These are phyloP conservation scores for Mechanitis messenoides DNA, from an alignment of 2,888 invertebrate genomes.

Conservation along the genomic window DNA sequence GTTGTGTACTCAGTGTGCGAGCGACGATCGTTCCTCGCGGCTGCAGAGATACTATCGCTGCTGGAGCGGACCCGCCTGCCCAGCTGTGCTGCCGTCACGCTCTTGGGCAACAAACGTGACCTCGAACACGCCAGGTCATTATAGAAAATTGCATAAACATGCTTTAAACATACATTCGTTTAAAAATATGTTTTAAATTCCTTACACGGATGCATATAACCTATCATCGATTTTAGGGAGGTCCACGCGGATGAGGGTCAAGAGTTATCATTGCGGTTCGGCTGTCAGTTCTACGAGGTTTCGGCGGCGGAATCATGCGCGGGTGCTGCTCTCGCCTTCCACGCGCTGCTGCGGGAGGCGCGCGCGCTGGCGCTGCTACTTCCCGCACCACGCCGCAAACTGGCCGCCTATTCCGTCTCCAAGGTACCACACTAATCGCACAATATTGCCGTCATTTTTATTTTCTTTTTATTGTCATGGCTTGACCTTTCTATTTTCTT, in stretches of 20 bases:
- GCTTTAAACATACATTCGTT: not conserved
- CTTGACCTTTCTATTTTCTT: slow-evolving; percentile 40
- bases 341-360: slow-evolving; percentile 83
- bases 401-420: slow-evolving; percentile 86
- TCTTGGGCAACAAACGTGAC: slow-evolving; percentile 89
- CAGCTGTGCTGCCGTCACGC: slow-evolving; percentile 83
- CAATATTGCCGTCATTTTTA: not conserved
- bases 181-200: not conserved
- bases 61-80: slow-evolving; percentile 83
- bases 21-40: slow-evolving; percentile 76
- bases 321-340: slow-evolving; percentile 87
- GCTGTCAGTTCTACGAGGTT: slow-evolving; percentile 86
- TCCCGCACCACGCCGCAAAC: slow-evolving; percentile 81
- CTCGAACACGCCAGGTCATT: slow-evolving; percentile 85
- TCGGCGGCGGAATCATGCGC: slow-evolving; percentile 89
- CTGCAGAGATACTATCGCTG: slow-evolving; percentile 82
- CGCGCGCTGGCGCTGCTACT: slow-evolving; percentile 82
- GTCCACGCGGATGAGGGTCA: slow-evolving; percentile 88
- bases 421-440: slow-evolving; percentile 70
- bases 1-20: slow-evolving; percentile 85
- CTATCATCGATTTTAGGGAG: slow-evolving; percentile 68
- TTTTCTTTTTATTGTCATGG: slow-evolving; percentile 60
- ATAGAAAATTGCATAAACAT: not conserved
- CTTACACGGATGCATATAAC: too few species aligned
- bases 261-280: slow-evolving; percentile 83